Percentiles rank a stretch among this genome's conserved stretches.
These are phyloP conservation scores for Drosophila tripunctata DNA, from an alignment of 2,888 invertebrate species.

Conservation along the genomic window DNA sequence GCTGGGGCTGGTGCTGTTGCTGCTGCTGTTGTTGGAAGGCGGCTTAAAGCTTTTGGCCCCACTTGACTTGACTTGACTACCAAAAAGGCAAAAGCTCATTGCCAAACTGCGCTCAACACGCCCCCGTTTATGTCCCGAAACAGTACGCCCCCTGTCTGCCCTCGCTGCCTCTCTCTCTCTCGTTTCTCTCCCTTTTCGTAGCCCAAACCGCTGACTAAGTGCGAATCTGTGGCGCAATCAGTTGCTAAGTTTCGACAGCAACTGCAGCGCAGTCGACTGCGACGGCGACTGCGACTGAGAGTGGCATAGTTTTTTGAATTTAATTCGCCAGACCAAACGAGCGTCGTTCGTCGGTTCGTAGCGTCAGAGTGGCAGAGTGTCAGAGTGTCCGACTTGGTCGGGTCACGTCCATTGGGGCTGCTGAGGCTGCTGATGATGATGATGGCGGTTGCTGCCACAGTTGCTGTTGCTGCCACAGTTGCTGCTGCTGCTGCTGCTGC, in stretches of 20 bases:
- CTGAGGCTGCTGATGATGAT: slow-evolving; percentile 32
- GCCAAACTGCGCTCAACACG: slow-evolving; percentile 72
- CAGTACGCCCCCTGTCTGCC: slow-evolving; percentile 37
- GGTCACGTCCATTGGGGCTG: slow-evolving; percentile 66
- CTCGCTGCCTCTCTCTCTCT: not conserved
- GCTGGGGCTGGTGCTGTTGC: slow-evolving; percentile 15
- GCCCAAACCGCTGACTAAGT: slow-evolving; percentile 73
- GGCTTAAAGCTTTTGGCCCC: slow-evolving; percentile 50
- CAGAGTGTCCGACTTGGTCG: slow-evolving; percentile 45
- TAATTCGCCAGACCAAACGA: slow-evolving; percentile 64
- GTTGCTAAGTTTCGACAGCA: slow-evolving; percentile 63
- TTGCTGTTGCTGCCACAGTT: slow-evolving; percentile 57
- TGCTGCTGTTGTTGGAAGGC: slow-evolving; percentile 44
- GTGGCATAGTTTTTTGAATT: slow-evolving; percentile 77
- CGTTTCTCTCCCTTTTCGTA: not conserved
- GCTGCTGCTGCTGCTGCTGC: slow-evolving; percentile 57
- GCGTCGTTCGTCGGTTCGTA: not conserved
- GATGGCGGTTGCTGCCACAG: slow-evolving; percentile 64
- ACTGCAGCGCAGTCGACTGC: slow-evolving; percentile 12
- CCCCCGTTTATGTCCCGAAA: slow-evolving; percentile 76
- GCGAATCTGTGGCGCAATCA: slow-evolving; percentile 81
- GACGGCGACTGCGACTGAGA: slow-evolving; percentile 7
- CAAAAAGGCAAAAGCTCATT: slow-evolving; percentile 71
- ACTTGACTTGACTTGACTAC: slow-evolving; percentile 74
- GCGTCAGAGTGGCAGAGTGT: slow-evolving; percentile 13